A percentile compares a stretch with the other conserved stretches of the same genome.
Evolutionary conservation across 1,140 invertebrate species (phyloP).

Genomic region (Musca vetustissima): DNA sequence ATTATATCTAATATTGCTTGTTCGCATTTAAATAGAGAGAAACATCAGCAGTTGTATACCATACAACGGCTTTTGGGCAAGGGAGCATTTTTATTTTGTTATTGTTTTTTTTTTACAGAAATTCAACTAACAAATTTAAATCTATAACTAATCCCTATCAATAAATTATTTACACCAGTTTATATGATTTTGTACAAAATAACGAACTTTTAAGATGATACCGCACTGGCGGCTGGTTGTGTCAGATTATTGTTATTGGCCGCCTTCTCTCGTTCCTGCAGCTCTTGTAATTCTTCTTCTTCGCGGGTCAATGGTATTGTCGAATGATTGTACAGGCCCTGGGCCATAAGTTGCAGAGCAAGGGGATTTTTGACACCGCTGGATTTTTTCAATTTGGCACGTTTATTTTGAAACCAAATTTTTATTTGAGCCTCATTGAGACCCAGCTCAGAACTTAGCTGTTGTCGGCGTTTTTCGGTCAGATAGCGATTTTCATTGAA

Average conservation of each 20-base stretch:
- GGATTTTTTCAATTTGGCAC: slow-evolving; percentile 93
- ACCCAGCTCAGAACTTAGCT: slow-evolving; percentile 80
- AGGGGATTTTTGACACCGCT: slow-evolving; percentile 80
- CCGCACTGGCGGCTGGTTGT: slow-evolving; percentile 17
- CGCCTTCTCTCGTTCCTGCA: slow-evolving; percentile 43
- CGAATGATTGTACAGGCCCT: slow-evolving; percentile 87
- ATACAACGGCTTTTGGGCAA: too few species aligned
- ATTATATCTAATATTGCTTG: too few species aligned
- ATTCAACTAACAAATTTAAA: too few species aligned
- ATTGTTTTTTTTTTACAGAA: too few species aligned
- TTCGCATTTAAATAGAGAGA: too few species aligned
- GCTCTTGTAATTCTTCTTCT: slow-evolving; percentile 65
- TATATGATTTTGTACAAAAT: not conserved
- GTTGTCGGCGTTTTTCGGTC: slow-evolving; percentile 84
- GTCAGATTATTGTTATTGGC: slow-evolving; percentile 26
- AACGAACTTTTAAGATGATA: not conserved
- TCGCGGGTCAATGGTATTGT: slow-evolving; percentile 74
- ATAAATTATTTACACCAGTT: not conserved
- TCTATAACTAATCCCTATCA: too few species aligned
- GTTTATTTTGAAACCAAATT: slow-evolving; percentile 94
- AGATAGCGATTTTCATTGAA: slow-evolving; percentile 91
- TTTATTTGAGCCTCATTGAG: slow-evolving; percentile 96
- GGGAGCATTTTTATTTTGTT: too few species aligned
- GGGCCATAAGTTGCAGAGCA: slow-evolving; percentile 86
- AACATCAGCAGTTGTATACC: too few species aligned